A percentile compares a stretch with the other conserved stretches of the same genome.
Conservation (phyloP, 1,140 invertebrate genomes). For the Drosophila willistoni region DNA sequence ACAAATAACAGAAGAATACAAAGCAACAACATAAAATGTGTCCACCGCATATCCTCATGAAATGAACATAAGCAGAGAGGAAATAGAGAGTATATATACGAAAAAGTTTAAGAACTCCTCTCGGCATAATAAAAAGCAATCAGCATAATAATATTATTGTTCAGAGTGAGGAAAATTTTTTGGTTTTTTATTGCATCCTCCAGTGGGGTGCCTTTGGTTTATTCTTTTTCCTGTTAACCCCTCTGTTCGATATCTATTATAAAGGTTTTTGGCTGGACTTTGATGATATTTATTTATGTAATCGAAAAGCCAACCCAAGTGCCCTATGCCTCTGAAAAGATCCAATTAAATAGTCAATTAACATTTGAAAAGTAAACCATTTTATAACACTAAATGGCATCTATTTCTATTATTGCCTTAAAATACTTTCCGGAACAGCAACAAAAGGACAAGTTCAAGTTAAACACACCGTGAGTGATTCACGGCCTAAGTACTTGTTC, state of each 20-base stretch:
- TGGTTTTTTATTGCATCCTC: not conserved
- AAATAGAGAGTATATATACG: conserved; percentile 21
- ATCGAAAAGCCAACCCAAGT: too few species aligned
- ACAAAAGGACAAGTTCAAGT: too few species aligned
- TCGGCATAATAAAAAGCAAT: conserved; percentile 36
- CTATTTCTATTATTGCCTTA: too few species aligned
- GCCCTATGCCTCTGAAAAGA: too few species aligned
- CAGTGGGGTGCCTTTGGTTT: not conserved
- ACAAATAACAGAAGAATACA: not conserved
- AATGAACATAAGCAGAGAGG: conserved; percentile 34
- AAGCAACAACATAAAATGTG: conserved; percentile 4
- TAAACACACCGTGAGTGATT: too few species aligned
- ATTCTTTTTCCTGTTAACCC: not conserved
- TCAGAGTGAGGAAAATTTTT: not conserved
- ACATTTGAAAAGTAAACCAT: too few species aligned
- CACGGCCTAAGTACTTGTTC: too few species aligned
- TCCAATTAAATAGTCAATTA: too few species aligned
- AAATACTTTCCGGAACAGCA: too few species aligned
- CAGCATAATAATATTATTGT: conserved; percentile 50
- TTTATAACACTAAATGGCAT: too few species aligned
- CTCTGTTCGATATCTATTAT: not conserved
- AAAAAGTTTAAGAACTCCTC: conserved; percentile 28
- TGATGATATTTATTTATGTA: too few species aligned
- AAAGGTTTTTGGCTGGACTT: not conserved
- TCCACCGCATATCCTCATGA: conserved; percentile 31